Evolutionary conservation across 2,888 invertebrate genomes (phyloP), one percentile per base, ranked within the genome.

Genomic region (Clivina fossor): DNA sequence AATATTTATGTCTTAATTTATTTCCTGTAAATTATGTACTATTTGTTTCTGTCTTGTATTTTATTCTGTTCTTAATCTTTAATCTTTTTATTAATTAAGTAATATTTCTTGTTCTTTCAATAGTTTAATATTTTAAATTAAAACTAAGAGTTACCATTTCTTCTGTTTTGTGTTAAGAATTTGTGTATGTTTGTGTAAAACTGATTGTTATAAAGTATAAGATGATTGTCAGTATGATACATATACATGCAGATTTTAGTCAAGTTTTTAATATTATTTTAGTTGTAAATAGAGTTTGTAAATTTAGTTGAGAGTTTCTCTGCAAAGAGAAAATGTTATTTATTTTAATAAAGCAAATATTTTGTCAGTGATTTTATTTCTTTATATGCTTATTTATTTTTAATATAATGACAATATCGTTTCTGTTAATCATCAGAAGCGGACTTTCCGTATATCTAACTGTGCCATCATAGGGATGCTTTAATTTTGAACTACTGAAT

Each of bases 271-370:
- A n/a, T n/a, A 26, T 53, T 24, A 44, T 53, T 53, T 33, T 53
- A 44, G 44, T 50, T 53, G 53, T 53, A 53, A 37, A 53, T 44
- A 53, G 44, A 22, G 32, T 16, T 26, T 32, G 16, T 44, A 20
- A 20, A 19, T 40, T 35, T 50, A 44, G 35, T 44, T 35, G 35
- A 53, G 22, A 24, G 18, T 43, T 53, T 44, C 53, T 53, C 53
- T 24, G 9, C 13, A 24, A 37, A 1, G 53, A 53, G 33, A 28
- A 53, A 44, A 13, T 53, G 53, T 53, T 53, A 53, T 53, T 53
- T 53, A 53, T 53, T 53, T 44, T 44, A 41, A 41, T 22, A 44
- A 53, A 53, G 20, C 51, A 53, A 53, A 53, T 44, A 53, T 53
- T 53, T 53, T 53, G 53, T 53, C 53, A 24, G n/a, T 13, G 26